Base-by-base conservation (phyloP, 2,888 invertebrate genomes). In the Nymphalis urticae region DNA sequence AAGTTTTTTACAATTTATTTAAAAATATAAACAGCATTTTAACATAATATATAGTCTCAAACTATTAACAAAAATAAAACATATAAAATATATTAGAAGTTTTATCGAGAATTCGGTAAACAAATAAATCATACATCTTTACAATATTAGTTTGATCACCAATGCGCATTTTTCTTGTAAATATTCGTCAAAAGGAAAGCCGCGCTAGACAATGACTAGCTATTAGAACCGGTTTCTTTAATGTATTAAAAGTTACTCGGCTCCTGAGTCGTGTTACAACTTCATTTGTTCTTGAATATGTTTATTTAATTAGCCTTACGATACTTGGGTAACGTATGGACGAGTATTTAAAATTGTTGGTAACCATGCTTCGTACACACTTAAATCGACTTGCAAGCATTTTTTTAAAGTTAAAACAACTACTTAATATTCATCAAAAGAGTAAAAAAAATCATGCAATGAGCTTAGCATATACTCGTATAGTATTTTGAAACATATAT, bases 191-290 rank as follows among this genome's bases (percentile, higher is more conserved):
- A 60, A 59, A 58, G 48, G 50, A 62, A 69, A 72, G 72, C 36
- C 68, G 69, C 68, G 72, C 71, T 68, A 76, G 73, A 74, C 76
- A 75, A 73, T 72, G 68, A 70, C 69, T 64, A 74, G 64, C 67
- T 59, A 76, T 75, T 77, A 77, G 77, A 73, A 77, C 77, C 75
- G 76, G 77, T 77, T 73, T 36, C 69, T 67, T 59, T 69, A 70
- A 64, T 69, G 72, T 62, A 69, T 69, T 68, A 68, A 72, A 67
- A 68, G 68, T 70, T 69, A 69, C 71, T 69, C 58, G 62, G 69
- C 72, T 75, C 64, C 69, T 63, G 72, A 73, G 66, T 63, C 50
- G 54, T 65, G 62, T 70, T 62, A 62, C 64, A 59, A 68, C 53
- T 64, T 68, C 62, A 68, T 68, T 65, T 68, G 58, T 62, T 67